Evolutionary conservation across 2,888 invertebrate species (phyloP).

Genomic region (Brachyopa scutellaris): DNA sequence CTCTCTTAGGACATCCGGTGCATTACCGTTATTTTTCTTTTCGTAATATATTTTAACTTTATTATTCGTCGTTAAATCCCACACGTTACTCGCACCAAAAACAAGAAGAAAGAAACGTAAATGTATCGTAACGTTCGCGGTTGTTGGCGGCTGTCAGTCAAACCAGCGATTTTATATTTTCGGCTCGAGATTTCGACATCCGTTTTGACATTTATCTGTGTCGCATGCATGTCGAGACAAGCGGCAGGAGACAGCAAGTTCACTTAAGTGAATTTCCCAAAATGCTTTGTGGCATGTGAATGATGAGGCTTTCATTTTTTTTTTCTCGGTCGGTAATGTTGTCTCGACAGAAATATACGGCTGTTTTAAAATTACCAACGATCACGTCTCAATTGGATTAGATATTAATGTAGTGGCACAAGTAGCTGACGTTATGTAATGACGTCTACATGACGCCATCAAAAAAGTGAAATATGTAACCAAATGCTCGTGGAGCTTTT

Average conservation of each 20-base stretch:
- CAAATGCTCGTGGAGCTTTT: not conserved
- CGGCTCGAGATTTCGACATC: constrained; percentile 36
- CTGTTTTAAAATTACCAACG: constrained; percentile 27
- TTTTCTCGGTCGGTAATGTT: constrained; percentile 10
- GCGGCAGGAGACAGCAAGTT: not conserved
- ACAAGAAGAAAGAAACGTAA: not conserved
- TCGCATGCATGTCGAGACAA: not conserved
- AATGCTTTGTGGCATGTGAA: not conserved
- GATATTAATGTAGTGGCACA: constrained; percentile 60
- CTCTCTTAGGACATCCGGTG: constrained; percentile 52
- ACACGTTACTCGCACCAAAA: constrained; percentile 4
- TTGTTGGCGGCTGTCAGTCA: not conserved
- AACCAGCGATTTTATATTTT: constrained; percentile 38
- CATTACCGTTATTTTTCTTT: constrained; percentile 40
- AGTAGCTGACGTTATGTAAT: constrained; percentile 37
- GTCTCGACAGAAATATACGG: not conserved
- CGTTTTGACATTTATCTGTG: constrained; percentile 33
- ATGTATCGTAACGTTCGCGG: not conserved
- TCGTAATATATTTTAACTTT: constrained; percentile 32
- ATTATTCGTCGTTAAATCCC: constrained; percentile 47
- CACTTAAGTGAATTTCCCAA: constrained; percentile 4
- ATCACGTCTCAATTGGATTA: constrained; percentile 59
- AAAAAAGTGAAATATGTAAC: constrained; percentile 12
- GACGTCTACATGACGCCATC: constrained; percentile 43
- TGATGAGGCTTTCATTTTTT: not conserved